A percentile compares a stretch with the other conserved stretches of the same genome.
Conservation (phyloP, 2,888 invertebrate genomes). For the Pammene fasciana region DNA sequence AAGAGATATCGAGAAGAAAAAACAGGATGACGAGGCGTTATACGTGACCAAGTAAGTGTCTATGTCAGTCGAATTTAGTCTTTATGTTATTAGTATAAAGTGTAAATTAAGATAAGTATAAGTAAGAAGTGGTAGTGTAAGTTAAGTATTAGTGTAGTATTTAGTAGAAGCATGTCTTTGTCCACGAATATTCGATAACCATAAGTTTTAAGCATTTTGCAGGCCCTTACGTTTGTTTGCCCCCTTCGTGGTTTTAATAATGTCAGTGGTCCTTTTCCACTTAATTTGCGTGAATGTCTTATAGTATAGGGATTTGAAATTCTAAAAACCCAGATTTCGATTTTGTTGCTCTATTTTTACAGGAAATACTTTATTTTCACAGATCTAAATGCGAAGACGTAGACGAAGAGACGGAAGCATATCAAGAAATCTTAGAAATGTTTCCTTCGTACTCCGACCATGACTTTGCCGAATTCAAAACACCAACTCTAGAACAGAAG, state of each 20-base stretch:
- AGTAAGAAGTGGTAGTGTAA: too few species aligned
- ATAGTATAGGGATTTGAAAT: too few species aligned
- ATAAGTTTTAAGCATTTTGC: too few species aligned
- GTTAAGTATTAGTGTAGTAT: too few species aligned
- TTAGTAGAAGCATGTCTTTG: too few species aligned
- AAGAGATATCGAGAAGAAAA: slow-evolving; percentile 85
- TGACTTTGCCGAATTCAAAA: slow-evolving; percentile 88
- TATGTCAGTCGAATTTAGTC: not conserved
- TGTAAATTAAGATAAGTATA: not conserved
- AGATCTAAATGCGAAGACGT: slow-evolving; percentile 86
- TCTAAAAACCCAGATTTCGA: too few species aligned
- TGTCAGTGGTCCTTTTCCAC: too few species aligned
- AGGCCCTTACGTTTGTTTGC: too few species aligned
- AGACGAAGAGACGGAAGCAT: slow-evolving; percentile 86
- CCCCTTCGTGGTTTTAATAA: too few species aligned
- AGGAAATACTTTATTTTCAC: not conserved
- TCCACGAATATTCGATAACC: too few species aligned
- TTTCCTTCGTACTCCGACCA: slow-evolving; percentile 87
- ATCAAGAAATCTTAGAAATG: slow-evolving; percentile 85
- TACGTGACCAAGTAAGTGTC: slow-evolving; percentile 87
- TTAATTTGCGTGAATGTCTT: too few species aligned
- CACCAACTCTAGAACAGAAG: slow-evolving; percentile 75
- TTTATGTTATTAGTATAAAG: not conserved
- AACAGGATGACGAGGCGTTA: slow-evolving; percentile 89
- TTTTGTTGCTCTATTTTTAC: too few species aligned